A percentile compares a stretch with the other conserved stretches of the same genome.
phyloP scores from a whole-genome alignment of 2,113 vertebrate genomes.

The Mesocricetus auratus region DNA sequence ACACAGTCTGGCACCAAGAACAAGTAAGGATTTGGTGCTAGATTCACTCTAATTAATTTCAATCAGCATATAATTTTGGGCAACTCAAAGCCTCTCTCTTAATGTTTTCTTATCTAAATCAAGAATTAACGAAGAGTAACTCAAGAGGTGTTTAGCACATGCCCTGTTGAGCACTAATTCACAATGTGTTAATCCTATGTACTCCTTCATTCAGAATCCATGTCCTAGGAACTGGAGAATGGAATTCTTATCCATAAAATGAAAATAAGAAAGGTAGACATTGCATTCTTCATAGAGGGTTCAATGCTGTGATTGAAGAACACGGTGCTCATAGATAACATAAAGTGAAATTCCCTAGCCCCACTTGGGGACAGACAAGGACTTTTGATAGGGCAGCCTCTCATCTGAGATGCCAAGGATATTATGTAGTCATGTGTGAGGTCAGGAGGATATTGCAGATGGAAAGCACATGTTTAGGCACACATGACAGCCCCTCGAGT shows the following conservation, averaged over 20 bases:
- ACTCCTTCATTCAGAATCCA: neutral
- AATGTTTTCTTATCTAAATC: neutral
- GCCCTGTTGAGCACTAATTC: neutral
- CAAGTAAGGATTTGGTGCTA: neutral
- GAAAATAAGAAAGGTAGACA: neutral
- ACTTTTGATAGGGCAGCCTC: neutral
- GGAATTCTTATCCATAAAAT: neutral
- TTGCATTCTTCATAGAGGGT: neutral
- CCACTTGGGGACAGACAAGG: neutral
- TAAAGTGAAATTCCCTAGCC: neutral
- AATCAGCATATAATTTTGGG: neutral
- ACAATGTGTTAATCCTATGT: neutral
- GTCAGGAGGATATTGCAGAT: neutral
- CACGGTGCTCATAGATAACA: neutral
- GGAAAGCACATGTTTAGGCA: neutral
- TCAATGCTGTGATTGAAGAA: neutral
- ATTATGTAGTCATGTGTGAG: too few relatives aligned
- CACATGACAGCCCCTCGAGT: neutral
- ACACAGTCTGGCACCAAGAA: neutral
- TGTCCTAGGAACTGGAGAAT: neutral
- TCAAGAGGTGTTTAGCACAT: neutral
- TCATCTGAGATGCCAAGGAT: neutral
- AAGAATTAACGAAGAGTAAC: conserved; percentile 21
- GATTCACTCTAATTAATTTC: neutral
- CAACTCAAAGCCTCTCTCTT: neutral